phyloP scores from a whole-genome alignment of 2,888 invertebrate genomes.

The Nephrotoma guestfalica region DNA sequence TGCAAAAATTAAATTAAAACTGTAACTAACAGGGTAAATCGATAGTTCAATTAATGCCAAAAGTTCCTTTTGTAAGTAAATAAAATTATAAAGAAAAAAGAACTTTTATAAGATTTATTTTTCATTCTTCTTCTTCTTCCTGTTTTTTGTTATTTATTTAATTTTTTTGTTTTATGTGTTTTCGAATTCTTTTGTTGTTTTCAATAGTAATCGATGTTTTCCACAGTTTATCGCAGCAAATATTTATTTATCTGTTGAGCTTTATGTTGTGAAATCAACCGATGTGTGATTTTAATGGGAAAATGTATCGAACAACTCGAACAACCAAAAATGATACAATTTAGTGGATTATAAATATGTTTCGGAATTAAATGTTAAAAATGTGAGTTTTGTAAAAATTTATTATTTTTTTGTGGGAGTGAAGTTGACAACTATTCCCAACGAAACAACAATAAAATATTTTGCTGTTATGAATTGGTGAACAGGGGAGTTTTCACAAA shows the following conservation, averaged over 20 bases:
- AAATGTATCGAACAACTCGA: background rate
- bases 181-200: background rate
- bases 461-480: too few relatives aligned
- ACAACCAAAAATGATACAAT: too few relatives aligned
- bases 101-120: background rate
- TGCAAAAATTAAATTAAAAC: background rate
- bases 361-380: too few relatives aligned
- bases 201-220: background rate
- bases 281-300: background rate
- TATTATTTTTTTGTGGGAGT: too few relatives aligned
- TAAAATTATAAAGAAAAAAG: background rate
- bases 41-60: conserved; percentile 16
- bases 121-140: background rate
- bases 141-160: background rate
- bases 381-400: too few relatives aligned
- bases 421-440: too few relatives aligned
- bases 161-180: background rate
- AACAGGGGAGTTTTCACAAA: too few relatives aligned
- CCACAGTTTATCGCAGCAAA: background rate
- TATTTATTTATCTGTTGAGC: background rate
- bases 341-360: too few relatives aligned
- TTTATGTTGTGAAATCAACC: background rate
- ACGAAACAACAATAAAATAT: too few relatives aligned
- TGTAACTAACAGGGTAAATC: conserved; percentile 14
- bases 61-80: conserved; percentile 15